A percentile compares a stretch with the other conserved stretches of the same genome.
phyloP scores from a whole-genome alignment of 2,888 invertebrate species.

The Hofmannophila pseudospretella region DNA sequence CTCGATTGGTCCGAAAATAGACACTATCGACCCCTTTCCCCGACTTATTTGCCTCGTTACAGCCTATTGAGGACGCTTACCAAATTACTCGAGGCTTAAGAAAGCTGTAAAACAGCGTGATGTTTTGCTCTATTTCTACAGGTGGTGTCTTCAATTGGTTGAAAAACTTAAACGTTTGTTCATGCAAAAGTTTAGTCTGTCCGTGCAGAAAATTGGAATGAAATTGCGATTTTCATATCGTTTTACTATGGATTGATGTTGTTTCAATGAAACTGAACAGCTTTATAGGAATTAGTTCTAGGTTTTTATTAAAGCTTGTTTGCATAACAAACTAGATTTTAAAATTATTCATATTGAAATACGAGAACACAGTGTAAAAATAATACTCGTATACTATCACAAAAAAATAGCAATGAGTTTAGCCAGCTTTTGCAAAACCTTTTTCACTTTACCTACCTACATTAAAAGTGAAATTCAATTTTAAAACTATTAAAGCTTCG shows the following conservation, averaged over 20 bases:
- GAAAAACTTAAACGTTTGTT: slow-evolving; percentile 20
- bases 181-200: neutral
- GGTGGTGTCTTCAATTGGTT: too few species aligned
- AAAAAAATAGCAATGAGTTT: too few species aligned
- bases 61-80: slow-evolving; percentile 28
- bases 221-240: neutral
- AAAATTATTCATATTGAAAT: too few species aligned
- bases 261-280: too few species aligned
- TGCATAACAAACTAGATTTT: too few species aligned
- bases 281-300: too few species aligned
- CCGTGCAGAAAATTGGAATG: neutral
- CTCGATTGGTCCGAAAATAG: slow-evolving; percentile 17
- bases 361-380: neutral
- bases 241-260: too few species aligned
- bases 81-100: slow-evolving; percentile 24
- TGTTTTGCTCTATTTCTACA: slow-evolving; percentile 33
- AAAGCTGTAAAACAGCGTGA: slow-evolving; percentile 31
- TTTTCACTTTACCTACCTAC: neutral
- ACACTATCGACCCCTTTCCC: slow-evolving; percentile 23
- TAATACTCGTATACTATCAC: neutral
- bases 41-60: slow-evolving; percentile 35
- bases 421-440: too few species aligned
- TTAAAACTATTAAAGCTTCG: slow-evolving; percentile 13
- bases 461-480: neutral
- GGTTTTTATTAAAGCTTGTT: too few species aligned